Percentiles rank a stretch among this genome's conserved stretches.
Evolutionary conservation across 2,113 vertebrate genomes (phyloP).

Genomic region (Aviceda subcristata): DNA sequence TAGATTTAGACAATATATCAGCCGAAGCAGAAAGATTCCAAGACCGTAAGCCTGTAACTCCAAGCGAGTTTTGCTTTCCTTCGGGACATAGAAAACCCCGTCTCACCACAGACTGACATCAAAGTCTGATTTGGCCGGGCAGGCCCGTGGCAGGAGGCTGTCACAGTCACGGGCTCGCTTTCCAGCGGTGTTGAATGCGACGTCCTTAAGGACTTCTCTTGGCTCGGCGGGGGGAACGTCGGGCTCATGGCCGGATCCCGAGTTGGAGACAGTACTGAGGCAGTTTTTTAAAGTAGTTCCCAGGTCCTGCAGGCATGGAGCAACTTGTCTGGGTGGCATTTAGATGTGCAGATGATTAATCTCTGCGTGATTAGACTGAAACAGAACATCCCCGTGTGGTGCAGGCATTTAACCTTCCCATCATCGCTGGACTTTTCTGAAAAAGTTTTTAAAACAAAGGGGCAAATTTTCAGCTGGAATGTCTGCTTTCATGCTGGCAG

Average conservation of each 20-base stretch:
- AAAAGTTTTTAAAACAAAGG: not conserved
- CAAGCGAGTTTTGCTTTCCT: constrained; percentile 54
- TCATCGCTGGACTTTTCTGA: not conserved
- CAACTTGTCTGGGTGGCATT: not conserved
- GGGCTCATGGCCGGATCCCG: not conserved
- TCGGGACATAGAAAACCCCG: constrained; percentile 42
- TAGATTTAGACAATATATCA: constrained; percentile 86
- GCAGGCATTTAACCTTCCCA: not conserved
- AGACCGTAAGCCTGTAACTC: constrained; percentile 59
- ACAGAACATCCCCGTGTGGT: not conserved
- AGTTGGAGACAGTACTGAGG: not conserved
- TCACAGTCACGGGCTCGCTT: not conserved
- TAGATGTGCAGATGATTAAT: not conserved
- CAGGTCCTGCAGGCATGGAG: not conserved
- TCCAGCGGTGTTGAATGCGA: not conserved
- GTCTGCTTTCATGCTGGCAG: not conserved
- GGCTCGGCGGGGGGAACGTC: not conserved
- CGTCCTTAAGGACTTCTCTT: not conserved
- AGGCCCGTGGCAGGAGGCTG: not conserved
- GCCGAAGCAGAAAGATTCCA: constrained; percentile 76
- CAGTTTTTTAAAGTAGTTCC: not conserved
- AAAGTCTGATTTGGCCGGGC: not conserved
- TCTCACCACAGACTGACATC: not conserved
- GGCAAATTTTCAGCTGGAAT: not conserved
- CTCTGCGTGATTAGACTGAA: not conserved